Base-by-base conservation (phyloP, 1,140 invertebrate species). In the Drosophila pectinifera region DNA sequence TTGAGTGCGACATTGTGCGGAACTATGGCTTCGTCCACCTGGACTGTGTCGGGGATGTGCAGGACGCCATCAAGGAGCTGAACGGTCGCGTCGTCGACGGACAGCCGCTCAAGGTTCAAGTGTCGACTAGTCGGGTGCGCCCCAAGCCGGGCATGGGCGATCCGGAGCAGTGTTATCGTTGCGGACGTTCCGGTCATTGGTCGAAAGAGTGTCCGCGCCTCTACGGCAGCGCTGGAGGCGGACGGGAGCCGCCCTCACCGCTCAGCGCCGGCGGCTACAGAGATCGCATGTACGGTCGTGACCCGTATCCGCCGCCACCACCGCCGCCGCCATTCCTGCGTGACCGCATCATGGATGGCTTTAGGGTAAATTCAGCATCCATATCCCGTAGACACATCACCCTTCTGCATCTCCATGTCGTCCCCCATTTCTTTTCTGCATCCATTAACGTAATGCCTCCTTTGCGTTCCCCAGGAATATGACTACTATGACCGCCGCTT, bases 61-160 rank as follows among this genome's bases (percentile, higher is more conserved):
- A 97, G 93, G 96, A 96, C 72, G 95, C 96, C 36, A 96, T 97
- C 84, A 96, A 96, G 94, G 96, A 97, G 89, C 93, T 97, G 78
- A 97, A 97, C 93, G 96, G 96, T 79, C 95, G 95, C 91, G 95
- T 96, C 90, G 95, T 97, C 57, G 96, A 97, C 93, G 96, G 96
- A 34, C 96, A 97, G 92, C 96, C 96, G 38, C 96, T 97, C 94
- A 97, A 97, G 93, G 96, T 97, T 61, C 96, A 98, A 93, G 94
- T 98, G 53, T 98, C 97, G 42, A 97, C 97, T 54, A 97, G 97
- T 93, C 95, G 96, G 92, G 97, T 98, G 8, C 94, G 97, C 75
- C 97, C 97, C 92, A 96, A 97, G 91, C 97, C 97, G 77, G 97
- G 97, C 75, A 98, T 98, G 97, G 97, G 97, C 80, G 97, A 98